Base-by-base conservation (phyloP, 2,113 vertebrate species). In the Colinus virginianus region DNA sequence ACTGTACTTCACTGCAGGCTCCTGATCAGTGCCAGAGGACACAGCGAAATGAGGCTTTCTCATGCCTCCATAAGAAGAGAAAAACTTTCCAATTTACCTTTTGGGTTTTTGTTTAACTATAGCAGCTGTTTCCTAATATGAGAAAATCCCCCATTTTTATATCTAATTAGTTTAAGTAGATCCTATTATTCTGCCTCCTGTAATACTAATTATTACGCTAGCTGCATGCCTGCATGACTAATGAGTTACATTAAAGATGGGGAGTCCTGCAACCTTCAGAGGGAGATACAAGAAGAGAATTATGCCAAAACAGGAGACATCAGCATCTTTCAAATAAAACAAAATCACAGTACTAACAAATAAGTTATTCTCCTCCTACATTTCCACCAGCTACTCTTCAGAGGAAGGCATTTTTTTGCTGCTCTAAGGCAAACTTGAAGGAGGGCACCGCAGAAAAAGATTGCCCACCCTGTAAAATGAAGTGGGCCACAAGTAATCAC, bases 121-220 rank as follows among this genome's bases (percentile, higher is more conserved):
- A 61, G 82, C 90, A 95, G 88, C 84, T 95, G 84, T 95, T 95
- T 90, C 75, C 43, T 81, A 95, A 93, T 78, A 87, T 23, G 23
- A 93, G 85, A 96, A 96, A 95, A 93, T 86, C 80, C 70, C 64
- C 94, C 80, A 74, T 69, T 81, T 83, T 95, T 93, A 25, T 64
- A 94, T 76, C 87, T 96, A 92, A 96, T 97, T 94, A 95, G 81
- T 93, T 64, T 72, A 78, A 95, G 76, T 53, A 91, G 10, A 96
- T 88, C 92, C 75, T 95, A 92, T 95, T 94, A 64, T 38, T 76
- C 84, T 86, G 91, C 80, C 83, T 96, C 70, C 69, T 90, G 84
- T 95, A 95, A 84, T 90, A 84, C 94, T 97, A 94, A 97, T 97
- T 96, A 97, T 90, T 93, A 87, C 74, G 28, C 89, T 94, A 91